Evolutionary conservation across 1,140 invertebrate species (phyloP), one percentile per base, ranked within the genome.

Genomic region (Copidosoma floridanum): DNA sequence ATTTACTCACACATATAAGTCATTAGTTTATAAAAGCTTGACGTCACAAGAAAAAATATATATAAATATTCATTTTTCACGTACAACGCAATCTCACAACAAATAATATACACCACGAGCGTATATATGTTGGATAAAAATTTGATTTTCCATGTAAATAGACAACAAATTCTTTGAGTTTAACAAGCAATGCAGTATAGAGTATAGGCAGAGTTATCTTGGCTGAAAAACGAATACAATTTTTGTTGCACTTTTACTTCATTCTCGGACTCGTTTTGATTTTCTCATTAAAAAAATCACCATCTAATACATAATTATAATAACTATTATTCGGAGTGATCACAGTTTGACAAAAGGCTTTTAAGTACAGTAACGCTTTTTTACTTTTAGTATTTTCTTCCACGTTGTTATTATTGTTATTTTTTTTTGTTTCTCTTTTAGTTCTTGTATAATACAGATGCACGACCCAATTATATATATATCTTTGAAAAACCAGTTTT

Each of bases 261-360:
- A 32, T 32, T n/a, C n/a, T n/a, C n/a, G n/a, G n/a, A n/a, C n/a
- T n/a, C 16, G 40, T 8, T 1, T 27, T 23, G 23, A 23, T 26
- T 12, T 14, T n/a, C 18, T 40, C 5, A n/a, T 62, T 32, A 32
- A 6, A 62, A 56, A 48, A 51, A 50, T 57, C 38, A 52, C 35
- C 44, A 44, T 57, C 40, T 62, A 57, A 26, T 24, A 46, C 41
- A 54, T 53, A 32, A 32, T 32, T 12, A 32, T 53, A 53, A 60
- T 53, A 60, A 60, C 41, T 38, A 16, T 60, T 73, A 72, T 65
- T 63, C 71, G 74, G 68, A 71, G 71, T 71, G 65, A 78, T 78
- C 76, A 76, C 76, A 78, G 74, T 70, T 76, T 73, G 68, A 76
- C 74, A 77, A 71, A 76, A 78, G 74, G 76, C 74, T 62, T 72